phyloP scores from a whole-genome alignment of 2,888 invertebrate genomes.

The Rugalucina vietnamica region DNA sequence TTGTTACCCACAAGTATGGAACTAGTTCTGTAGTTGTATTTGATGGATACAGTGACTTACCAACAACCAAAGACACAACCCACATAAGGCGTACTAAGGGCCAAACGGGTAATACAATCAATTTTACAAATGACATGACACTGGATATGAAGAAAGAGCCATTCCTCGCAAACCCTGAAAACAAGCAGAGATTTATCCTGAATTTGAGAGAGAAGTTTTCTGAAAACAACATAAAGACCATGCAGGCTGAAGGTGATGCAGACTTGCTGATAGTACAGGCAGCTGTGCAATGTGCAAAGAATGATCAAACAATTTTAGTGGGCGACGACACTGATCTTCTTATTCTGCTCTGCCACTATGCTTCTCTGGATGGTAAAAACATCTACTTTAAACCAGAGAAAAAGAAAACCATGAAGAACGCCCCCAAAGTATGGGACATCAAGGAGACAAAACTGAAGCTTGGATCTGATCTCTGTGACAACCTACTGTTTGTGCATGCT shows the following conservation, averaged over 20 bases:
- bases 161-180: not conserved
- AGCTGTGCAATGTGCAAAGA: not conserved
- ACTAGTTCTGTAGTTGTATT: not conserved
- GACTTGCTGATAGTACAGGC: constrained; percentile 18
- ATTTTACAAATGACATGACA: not conserved
- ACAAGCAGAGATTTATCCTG: constrained; percentile 10
- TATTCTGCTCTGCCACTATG: constrained; percentile 17
- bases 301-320: not conserved
- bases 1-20: not conserved
- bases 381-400: not conserved
- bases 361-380: not conserved
- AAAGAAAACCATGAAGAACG: not conserved
- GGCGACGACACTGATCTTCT: constrained; percentile 40
- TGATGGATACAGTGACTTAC: constrained; percentile 16
- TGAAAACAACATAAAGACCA: not conserved
- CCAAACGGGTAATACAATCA: not conserved
- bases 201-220: not conserved
- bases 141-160: not conserved
- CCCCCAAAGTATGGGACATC: not conserved
- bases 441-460: constrained; percentile 7
- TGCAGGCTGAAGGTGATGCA: not conserved
- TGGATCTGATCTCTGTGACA: constrained; percentile 35
- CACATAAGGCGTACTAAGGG: constrained; percentile 16
- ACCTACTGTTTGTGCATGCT: constrained; percentile 59
- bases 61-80: constrained; percentile 13